A percentile compares a stretch with the other conserved stretches of the same genome.
phyloP scores from a whole-genome alignment of 2,113 vertebrate genomes.

The Serinus canaria region DNA sequence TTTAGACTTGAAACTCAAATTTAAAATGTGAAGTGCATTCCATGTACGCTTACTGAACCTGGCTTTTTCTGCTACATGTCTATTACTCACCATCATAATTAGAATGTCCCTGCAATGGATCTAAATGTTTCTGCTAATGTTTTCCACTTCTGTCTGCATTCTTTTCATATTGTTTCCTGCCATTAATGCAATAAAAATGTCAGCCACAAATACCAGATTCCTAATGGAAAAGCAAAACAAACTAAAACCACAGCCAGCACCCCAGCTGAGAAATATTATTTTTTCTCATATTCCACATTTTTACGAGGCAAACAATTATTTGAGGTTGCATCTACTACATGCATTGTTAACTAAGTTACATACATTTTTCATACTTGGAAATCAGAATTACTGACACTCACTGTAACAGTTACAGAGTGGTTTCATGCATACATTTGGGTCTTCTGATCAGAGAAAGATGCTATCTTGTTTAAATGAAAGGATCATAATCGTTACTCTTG shows the following conservation, averaged over 20 bases:
- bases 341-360: not conserved
- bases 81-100: constrained; percentile 45
- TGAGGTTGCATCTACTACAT: not conserved
- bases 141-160: constrained; percentile 68
- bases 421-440: not conserved
- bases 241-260: constrained; percentile 45
- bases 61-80: not conserved
- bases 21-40: not conserved
- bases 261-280: constrained; percentile 65
- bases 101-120: constrained; percentile 23
- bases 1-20: constrained; percentile 1
- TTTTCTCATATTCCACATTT: constrained; percentile 31
- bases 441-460: not conserved
- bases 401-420: not conserved
- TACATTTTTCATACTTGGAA: not conserved
- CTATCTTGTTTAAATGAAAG: not conserved
- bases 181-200: constrained; percentile 69
- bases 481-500: not conserved
- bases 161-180: constrained; percentile 67
- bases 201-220: constrained; percentile 67
- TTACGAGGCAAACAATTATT: constrained; percentile 22
- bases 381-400: not conserved
- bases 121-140: constrained; percentile 51
- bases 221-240: constrained; percentile 70
- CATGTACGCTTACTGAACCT: not conserved